A percentile compares a stretch with the other conserved stretches of the same genome.
These are phyloP conservation scores for Arenaria interpres DNA, from an alignment of 2,113 vertebrate genomes.

Conservation along the genomic window DNA sequence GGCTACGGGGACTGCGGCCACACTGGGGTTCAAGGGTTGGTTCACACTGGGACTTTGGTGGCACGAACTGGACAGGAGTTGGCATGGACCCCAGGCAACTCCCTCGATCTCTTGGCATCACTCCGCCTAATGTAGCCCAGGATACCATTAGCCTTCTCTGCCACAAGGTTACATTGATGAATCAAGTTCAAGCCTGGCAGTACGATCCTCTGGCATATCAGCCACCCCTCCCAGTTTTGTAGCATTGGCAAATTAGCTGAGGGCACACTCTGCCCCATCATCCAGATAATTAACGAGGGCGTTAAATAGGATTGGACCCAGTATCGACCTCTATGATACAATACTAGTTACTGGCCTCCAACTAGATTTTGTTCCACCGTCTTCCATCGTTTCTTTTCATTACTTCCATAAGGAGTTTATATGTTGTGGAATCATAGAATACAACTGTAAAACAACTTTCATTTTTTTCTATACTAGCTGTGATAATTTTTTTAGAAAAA, in stretches of 20 bases:
- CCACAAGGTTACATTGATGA: background rate
- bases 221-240: background rate
- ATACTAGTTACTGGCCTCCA: background rate
- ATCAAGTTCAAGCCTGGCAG: background rate
- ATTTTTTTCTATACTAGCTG: background rate
- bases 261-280: background rate
- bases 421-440: background rate
- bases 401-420: background rate
- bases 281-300: background rate
- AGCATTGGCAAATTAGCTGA: background rate
- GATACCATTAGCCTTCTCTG: background rate
- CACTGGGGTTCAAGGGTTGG: background rate
- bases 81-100: background rate
- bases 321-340: background rate
- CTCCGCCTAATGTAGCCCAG: background rate
- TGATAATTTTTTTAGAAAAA: background rate
- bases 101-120: background rate
- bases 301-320: background rate
- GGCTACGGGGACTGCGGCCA: background rate
- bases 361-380: background rate
- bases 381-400: background rate
- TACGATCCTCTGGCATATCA: rapidly evolving
- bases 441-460: background rate
- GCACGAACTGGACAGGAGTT: background rate
- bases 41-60: background rate